Base-by-base conservation (phyloP, 2,797 vertebrate genomes). In the Capromys pilorides region DNA sequence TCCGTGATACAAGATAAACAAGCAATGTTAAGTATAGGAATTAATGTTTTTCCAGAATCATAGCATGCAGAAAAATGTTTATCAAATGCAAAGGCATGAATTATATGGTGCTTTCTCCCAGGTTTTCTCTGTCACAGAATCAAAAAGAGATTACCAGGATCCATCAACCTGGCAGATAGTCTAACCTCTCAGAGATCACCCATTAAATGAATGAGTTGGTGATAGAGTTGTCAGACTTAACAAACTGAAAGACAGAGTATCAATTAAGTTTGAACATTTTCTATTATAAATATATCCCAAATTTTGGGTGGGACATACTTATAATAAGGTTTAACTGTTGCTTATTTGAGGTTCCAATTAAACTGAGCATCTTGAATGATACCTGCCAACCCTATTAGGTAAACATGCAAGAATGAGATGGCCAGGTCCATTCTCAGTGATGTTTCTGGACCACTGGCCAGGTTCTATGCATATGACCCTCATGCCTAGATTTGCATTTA, bases 1-100 rank as follows among this genome's bases (percentile, higher is more conserved):
- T 91, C 80, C 71, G 18, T 59, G 90, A 94, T 83, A 77, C 59
- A 91, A 88, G 96, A 93, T 94, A 94, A 92, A 93, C 41, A 84
- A 96, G 49, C 71, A 67, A 94, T 39, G 57, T 39, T 93, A 94
- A 90, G 39, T 80, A 75, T 75, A 87, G 66, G 94, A 95, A 96
- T 95, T 95, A 95, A 54, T 90, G 49, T 95, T 97, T 96, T 96
- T 93, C 64, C 78, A 81, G 89, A 85, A 90, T 95, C 87, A 73
- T 84, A 88, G 78, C 86, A 85, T 67, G 61, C 80, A 90, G 73
- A 24, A 91, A 94, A 94, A 84, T 91, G 59, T 79, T 94, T 88
- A 84, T 59, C 45, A 82, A 83, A 95, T 69, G 26, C 77, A 82
- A 80, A 90, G 51, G 26, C 73, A 21, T 79, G 66, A 87, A 94